Percentiles rank a stretch among this genome's conserved stretches.
Evolutionary conservation across 2,113 vertebrate genomes (phyloP).

Genomic region (Micronycteris hirsuta): DNA sequence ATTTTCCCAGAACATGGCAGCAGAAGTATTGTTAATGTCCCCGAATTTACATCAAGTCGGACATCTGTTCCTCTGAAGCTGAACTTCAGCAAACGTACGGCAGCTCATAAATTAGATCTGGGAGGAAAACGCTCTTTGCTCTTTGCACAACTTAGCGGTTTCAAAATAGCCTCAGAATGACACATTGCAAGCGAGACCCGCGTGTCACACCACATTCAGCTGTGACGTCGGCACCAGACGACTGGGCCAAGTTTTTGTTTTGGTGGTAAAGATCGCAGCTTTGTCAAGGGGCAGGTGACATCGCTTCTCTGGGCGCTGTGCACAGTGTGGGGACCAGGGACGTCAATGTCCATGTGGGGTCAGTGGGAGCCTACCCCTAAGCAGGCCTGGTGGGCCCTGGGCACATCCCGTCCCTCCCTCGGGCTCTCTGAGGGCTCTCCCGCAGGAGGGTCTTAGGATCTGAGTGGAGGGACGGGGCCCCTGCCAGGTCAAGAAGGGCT

Average conservation of each 20-base stretch:
- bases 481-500: neutral
- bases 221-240: neutral
- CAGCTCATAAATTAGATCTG: slow-evolving; percentile 58
- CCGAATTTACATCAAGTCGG: slow-evolving; percentile 78
- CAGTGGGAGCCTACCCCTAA: fast-evolving
- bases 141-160: slow-evolving; percentile 39
- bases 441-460: neutral
- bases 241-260: neutral
- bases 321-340: neutral
- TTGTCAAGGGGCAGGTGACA: neutral
- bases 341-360: neutral
- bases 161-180: slow-evolving; percentile 41
- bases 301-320: neutral
- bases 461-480: neutral
- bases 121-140: slow-evolving; percentile 43
- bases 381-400: neutral
- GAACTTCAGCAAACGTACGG: slow-evolving; percentile 60
- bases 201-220: neutral
- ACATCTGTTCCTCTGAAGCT: slow-evolving; percentile 77
- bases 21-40: slow-evolving; percentile 69
- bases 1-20: slow-evolving; percentile 74
- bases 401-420: neutral
- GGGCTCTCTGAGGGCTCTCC: neutral
- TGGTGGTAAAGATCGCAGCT: fast-evolving
- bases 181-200: neutral